A percentile compares a stretch with the other conserved stretches of the same genome.
Evolutionary conservation across 2,113 vertebrate genomes (phyloP).

Genomic region (Hippocampus zosterae): DNA sequence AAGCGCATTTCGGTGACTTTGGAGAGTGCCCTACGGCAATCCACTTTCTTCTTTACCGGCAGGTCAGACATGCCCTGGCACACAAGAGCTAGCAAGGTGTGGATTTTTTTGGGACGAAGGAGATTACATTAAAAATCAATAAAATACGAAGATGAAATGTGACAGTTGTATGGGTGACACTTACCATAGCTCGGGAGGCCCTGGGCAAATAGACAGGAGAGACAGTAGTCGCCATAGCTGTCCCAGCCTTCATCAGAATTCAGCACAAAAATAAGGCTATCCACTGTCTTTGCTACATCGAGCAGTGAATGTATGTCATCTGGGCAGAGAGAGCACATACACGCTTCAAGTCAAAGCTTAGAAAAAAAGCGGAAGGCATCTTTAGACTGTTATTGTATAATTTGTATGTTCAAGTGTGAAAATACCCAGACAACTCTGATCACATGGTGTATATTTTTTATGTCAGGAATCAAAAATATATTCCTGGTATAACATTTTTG

Average conservation of each 20-base stretch:
- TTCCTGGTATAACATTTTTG: too few species aligned
- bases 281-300: constrained; percentile 90
- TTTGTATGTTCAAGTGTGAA: too few species aligned
- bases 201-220: constrained; percentile 92
- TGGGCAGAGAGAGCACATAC: constrained; percentile 48
- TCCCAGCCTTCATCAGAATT: constrained; percentile 88
- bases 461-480: too few species aligned
- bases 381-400: neutral
- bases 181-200: constrained; percentile 90
- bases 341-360: constrained; percentile 7
- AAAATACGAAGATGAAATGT: neutral
- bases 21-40: constrained; percentile 77
- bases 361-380: neutral
- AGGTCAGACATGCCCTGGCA: constrained; percentile 79
- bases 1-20: constrained; percentile 83
- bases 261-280: constrained; percentile 87
- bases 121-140: constrained; percentile 6
- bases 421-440: too few species aligned
- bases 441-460: too few species aligned
- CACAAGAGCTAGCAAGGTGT: constrained; percentile 73
- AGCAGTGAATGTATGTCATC: constrained; percentile 84
- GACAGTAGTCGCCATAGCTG: constrained; percentile 83
- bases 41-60: constrained; percentile 81
- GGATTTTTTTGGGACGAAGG: neutral
- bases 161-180: constrained; percentile 23